Percentiles rank a stretch among this genome's conserved stretches.
Evolutionary conservation across 2,888 invertebrate genomes (phyloP).

Genomic region (Chrysina gloriosa): DNA sequence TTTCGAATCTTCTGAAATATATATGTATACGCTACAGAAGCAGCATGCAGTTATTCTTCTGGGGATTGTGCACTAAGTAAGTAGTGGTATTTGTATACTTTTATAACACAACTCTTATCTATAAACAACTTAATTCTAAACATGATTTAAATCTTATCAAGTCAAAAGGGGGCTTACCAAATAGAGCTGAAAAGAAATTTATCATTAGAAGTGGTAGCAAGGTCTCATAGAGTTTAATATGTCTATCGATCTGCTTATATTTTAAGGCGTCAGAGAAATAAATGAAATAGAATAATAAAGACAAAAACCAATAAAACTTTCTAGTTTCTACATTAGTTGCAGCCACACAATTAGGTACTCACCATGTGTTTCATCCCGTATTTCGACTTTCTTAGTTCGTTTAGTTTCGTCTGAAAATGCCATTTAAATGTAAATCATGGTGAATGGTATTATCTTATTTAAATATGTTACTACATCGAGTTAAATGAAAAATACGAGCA

Average conservation of each 20-base stretch:
- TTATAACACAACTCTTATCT: not conserved
- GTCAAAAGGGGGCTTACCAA: conserved; percentile 34
- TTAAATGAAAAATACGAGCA: conserved; percentile 4
- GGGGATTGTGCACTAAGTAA: conserved; percentile 1
- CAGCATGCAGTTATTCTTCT: conserved; percentile 37
- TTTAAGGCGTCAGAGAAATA: conserved; percentile 40
- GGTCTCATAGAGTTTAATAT: conserved; percentile 27
- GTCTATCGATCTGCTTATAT: conserved; percentile 23
- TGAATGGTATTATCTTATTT: not conserved
- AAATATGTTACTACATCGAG: not conserved
- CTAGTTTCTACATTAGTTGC: conserved; percentile 20
- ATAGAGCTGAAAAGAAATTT: conserved; percentile 35
- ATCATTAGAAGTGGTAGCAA: conserved; percentile 21
- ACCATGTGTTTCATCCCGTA: conserved; percentile 44
- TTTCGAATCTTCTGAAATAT: conserved; percentile 5
- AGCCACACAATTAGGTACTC: conserved; percentile 24
- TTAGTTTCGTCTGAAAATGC: conserved; percentile 43
- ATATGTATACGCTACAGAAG: not conserved
- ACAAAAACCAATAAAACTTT: conserved; percentile 33
- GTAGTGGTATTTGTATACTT: conserved; percentile 1
- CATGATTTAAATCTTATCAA: conserved; percentile 11
- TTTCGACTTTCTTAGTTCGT: conserved; percentile 41
- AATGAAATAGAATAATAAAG: conserved; percentile 29
- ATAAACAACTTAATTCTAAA: conserved; percentile 24
- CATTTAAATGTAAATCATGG: conserved; percentile 1